Evolutionary conservation across 2,888 invertebrate species (phyloP).

Genomic region (Eristalis tenax): DNA sequence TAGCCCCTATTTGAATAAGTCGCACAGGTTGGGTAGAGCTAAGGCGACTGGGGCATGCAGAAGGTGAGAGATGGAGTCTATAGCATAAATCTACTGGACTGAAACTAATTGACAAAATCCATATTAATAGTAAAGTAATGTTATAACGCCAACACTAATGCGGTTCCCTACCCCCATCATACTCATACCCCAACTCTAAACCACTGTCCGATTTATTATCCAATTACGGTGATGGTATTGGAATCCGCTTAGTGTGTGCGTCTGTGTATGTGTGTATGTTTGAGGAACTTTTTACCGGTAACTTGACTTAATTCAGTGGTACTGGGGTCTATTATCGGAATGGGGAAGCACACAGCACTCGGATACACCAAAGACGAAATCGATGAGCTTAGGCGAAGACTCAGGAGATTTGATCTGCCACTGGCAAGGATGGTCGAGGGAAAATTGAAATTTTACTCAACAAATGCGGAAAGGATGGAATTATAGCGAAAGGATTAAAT

Average conservation of each 20-base stretch:
- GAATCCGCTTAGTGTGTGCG: conserved; percentile 5
- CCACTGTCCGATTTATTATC: conserved; percentile 32
- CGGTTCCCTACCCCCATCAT: conserved; percentile 7
- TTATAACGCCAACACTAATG: conserved; percentile 36
- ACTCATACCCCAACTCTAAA: not conserved
- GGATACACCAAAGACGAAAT: not conserved
- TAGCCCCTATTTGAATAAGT: conserved; percentile 26
- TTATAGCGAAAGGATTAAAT: conserved; percentile 31
- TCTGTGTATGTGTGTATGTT: not conserved
- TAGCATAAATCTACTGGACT: conserved; percentile 22
- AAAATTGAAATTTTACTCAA: conserved; percentile 37
- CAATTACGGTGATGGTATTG: conserved; percentile 37
- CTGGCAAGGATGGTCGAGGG: conserved; percentile 30
- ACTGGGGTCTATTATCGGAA: not conserved
- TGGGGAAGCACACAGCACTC: not conserved
- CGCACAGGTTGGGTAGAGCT: not conserved
- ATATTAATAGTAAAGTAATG: conserved; percentile 40
- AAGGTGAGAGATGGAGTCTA: not conserved
- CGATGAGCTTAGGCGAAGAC: conserved; percentile 10
- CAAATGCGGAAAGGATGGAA: conserved; percentile 13
- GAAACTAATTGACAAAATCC: conserved; percentile 42
- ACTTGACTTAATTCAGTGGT: conserved; percentile 9
- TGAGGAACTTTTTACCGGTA: not conserved
- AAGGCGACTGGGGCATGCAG: not conserved
- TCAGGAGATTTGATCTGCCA: conserved; percentile 28